Evolutionary conservation across 2,888 invertebrate species (phyloP).

Genomic region (Chelonus formosanus): DNA sequence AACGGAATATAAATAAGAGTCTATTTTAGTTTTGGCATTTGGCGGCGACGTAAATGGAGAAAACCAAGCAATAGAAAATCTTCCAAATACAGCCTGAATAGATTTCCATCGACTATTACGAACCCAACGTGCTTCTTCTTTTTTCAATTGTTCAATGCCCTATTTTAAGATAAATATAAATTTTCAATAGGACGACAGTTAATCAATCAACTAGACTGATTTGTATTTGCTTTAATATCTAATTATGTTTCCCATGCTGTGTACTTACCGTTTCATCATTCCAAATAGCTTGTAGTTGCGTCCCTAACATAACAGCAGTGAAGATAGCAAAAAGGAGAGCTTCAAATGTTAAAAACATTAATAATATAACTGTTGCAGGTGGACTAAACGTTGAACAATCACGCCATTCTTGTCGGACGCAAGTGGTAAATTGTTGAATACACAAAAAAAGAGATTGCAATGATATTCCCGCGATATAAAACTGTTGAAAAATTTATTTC

Average conservation of each 20-base stretch:
- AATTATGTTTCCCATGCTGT: not conserved
- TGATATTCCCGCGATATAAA: conserved; percentile 98
- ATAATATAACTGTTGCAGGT: conserved; percentile 91
- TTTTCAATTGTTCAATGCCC: conserved; percentile 97
- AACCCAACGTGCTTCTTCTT: conserved; percentile 93
- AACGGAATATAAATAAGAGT: conserved; percentile 86
- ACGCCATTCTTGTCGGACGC: conserved; percentile 93
- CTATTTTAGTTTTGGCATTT: conserved; percentile 78
- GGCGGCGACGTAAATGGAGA: conserved; percentile 90
- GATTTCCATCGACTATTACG: conserved; percentile 94
- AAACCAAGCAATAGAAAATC: conserved; percentile 94
- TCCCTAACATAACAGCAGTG: conserved; percentile 96
- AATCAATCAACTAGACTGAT: no score
- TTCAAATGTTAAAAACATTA: conserved; percentile 92
- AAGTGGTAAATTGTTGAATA: conserved; percentile 92
- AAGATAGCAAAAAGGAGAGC: conserved; percentile 96
- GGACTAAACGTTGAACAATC: conserved; percentile 94
- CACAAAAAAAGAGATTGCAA: conserved; percentile 91
- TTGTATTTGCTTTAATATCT: no score
- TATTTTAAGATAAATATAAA: conserved; percentile 57
- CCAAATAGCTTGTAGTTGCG: conserved; percentile 96
- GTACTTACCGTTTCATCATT: conserved; percentile 91
- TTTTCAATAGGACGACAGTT: not conserved
- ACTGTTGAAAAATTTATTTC: conserved; percentile 70
- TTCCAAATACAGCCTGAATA: conserved; percentile 95